Conservation (phyloP, 2,797 vertebrate species). For the Tympanoctomys barrerae region DNA sequence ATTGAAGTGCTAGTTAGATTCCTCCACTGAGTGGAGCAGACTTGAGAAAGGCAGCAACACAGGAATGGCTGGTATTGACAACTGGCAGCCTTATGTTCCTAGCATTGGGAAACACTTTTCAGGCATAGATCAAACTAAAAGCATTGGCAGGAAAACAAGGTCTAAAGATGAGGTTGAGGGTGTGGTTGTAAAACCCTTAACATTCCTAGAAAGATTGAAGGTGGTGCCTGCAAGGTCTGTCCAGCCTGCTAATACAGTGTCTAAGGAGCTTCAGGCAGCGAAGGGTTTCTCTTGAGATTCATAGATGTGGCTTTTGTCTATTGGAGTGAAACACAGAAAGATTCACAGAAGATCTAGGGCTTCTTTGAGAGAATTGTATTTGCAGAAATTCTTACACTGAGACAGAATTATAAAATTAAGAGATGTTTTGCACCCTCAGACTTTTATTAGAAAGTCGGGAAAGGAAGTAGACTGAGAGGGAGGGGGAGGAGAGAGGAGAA, state of each 20-base stretch:
- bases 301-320: not conserved
- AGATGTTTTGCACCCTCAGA: not conserved
- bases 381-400: not conserved
- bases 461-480: not conserved
- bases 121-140: not conserved
- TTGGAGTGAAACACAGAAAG: not conserved
- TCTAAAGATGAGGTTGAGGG: conserved; percentile 24
- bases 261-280: not conserved
- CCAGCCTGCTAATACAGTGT: not conserved
- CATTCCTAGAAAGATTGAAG: conserved; percentile 60
- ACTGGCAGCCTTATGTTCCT: not conserved
- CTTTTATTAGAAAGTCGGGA: not conserved
- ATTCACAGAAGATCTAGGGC: not conserved
- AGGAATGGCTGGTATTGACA: conserved; percentile 24
- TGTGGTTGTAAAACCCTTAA: conserved; percentile 34
- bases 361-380: conserved; percentile 29
- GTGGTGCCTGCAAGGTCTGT: not conserved
- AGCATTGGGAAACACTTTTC: conserved; percentile 56
- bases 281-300: not conserved
- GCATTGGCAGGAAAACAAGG: conserved; percentile 25
- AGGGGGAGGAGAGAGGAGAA: not conserved
- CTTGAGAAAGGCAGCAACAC: not conserved
- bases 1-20: not conserved
- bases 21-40: not conserved
- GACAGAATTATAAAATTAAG: not conserved